phyloP scores from a whole-genome alignment of 30 jellyfish, hydroid and myxozoan genomes.

The Aurelia sp. region DNA sequence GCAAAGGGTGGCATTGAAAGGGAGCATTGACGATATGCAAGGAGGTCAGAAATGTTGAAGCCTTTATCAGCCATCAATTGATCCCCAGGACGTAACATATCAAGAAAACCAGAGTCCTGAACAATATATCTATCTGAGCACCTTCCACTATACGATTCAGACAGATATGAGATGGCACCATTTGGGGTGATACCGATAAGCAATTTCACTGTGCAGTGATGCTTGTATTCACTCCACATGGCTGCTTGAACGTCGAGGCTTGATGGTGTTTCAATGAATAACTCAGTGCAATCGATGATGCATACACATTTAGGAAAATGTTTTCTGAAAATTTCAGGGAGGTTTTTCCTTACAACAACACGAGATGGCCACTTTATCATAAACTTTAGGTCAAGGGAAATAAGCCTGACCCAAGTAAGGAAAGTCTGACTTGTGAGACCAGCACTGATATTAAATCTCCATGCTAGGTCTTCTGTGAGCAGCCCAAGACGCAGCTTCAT shows the following conservation, averaged over 20 bases:
- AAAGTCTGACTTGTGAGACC: neutral
- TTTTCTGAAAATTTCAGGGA: conserved; percentile 23
- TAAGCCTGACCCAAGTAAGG: neutral
- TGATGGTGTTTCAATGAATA: conserved; percentile 15
- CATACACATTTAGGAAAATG: conserved; percentile 19
- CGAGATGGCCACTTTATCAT: conserved; percentile 26
- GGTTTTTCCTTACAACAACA: neutral
- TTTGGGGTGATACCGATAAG: conserved; percentile 31
- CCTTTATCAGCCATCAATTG: conserved; percentile 50
- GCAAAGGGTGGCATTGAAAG: conserved; percentile 13
- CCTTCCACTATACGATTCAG: conserved; percentile 36
- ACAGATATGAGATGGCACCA: conserved; percentile 24
- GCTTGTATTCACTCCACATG: conserved; percentile 19
- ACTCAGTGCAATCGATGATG: conserved; percentile 42
- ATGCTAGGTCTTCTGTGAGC: conserved; percentile 1
- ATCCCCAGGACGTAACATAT: conserved; percentile 17
- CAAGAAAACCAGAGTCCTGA: conserved; percentile 24
- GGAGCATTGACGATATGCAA: neutral
- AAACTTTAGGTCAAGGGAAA: neutral
- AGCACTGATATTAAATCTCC: neutral
- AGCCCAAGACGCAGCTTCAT: neutral
- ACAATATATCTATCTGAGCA: conserved; percentile 27
- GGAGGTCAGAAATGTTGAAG: neutral
- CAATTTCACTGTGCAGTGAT: conserved; percentile 34
- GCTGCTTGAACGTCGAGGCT: conserved; percentile 13